Conservation (phyloP, 2,113 vertebrate species). For the Tapirus terrestris region DNA sequence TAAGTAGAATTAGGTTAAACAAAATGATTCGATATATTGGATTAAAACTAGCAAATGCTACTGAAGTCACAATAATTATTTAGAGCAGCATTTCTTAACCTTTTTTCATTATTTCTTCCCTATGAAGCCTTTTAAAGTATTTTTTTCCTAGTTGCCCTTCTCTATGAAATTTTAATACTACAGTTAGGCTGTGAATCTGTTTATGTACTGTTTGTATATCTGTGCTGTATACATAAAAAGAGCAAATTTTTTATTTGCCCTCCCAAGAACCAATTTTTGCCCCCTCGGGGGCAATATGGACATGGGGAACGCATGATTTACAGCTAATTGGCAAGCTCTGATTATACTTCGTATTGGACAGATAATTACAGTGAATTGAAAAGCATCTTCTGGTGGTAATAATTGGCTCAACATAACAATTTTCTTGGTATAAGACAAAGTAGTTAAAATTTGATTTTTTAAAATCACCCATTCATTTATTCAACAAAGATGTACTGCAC, state of each 20-base stretch:
- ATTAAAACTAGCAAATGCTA: conserved; percentile 38
- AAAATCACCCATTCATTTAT: background rate
- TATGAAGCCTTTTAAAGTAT: background rate
- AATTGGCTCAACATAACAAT: background rate
- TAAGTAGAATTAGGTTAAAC: conserved; percentile 38
- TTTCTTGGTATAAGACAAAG: background rate
- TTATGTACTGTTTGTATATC: background rate
- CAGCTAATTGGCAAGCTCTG: background rate
- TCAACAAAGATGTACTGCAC: background rate
- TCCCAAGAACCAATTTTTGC: background rate
- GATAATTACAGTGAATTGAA: background rate
- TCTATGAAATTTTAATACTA: conserved; percentile 18
- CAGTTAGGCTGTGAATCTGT: background rate
- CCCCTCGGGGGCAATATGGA: background rate
- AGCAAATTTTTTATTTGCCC: background rate
- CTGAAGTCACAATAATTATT: conserved; percentile 9
- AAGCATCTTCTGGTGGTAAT: background rate
- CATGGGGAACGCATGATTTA: background rate
- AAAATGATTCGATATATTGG: background rate
- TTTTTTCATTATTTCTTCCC: background rate
- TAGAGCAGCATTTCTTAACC: background rate
- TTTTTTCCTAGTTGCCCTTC: background rate
- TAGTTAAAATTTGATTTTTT: background rate
- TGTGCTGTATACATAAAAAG: background rate
- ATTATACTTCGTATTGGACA: background rate